These are phyloP conservation scores for Condylura cristata DNA, from an alignment of 2,113 vertebrate genomes.

Conservation along the genomic window DNA sequence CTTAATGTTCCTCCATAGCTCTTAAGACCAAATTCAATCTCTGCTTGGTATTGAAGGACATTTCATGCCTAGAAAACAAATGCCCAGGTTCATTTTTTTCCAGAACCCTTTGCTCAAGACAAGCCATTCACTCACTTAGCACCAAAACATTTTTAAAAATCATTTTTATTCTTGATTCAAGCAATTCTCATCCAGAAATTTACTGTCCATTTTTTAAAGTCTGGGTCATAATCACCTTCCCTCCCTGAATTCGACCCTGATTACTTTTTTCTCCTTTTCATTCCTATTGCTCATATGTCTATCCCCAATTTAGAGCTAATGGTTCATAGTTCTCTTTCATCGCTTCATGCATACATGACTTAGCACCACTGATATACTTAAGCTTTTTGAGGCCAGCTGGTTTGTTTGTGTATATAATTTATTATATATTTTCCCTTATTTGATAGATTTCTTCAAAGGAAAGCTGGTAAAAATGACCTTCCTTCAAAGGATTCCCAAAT, in stretches of 20 bases:
- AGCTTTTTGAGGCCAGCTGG: neutral
- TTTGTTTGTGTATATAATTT: neutral
- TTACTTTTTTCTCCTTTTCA: neutral
- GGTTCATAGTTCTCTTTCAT: neutral
- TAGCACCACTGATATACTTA: neutral
- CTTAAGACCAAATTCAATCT: neutral
- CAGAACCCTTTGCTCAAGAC: neutral
- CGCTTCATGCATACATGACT: neutral
- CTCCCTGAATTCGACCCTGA: neutral
- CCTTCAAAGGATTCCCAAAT: conserved; percentile 40
- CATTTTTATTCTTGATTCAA: neutral
- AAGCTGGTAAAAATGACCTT: conserved; percentile 12
- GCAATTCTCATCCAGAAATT: neutral
- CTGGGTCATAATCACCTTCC: neutral
- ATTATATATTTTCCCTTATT: neutral
- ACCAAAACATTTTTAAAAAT: neutral
- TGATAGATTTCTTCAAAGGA: neutral
- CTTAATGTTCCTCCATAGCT: neutral
- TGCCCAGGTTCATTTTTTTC: neutral
- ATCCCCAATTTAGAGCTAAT: neutral
- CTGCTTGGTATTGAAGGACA: neutral
- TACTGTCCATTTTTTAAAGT: neutral
- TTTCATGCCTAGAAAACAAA: neutral
- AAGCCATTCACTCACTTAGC: neutral
- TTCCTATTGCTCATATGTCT: neutral